phyloP scores from a whole-genome alignment of 2,888 invertebrate species.

The Nemurella pictetii region DNA sequence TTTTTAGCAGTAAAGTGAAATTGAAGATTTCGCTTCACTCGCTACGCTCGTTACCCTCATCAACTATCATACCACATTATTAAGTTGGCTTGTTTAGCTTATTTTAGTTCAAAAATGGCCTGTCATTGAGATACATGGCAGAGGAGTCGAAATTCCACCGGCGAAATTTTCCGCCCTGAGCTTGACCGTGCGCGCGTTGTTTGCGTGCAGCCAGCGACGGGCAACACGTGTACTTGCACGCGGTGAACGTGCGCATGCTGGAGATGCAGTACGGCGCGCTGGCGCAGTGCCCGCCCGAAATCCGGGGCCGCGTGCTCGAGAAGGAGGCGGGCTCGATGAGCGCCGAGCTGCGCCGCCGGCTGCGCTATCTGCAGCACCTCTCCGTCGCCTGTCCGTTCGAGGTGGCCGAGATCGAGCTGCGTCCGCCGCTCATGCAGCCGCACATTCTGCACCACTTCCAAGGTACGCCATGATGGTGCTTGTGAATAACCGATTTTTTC shows the following conservation, averaged over 20 bases:
- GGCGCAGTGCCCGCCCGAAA: constrained; percentile 71
- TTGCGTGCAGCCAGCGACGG: constrained; percentile 84
- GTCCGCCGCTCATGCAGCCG: constrained; percentile 69
- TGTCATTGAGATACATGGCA: too few species aligned
- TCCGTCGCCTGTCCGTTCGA: constrained; percentile 90
- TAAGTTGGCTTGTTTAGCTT: too few species aligned
- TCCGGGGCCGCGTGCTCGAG: constrained; percentile 81
- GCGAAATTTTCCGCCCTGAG: not conserved
- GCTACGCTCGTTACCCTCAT: too few species aligned
- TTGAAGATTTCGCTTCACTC: too few species aligned
- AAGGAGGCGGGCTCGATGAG: constrained; percentile 84
- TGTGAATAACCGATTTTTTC: too few species aligned
- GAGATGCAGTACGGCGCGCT: constrained; percentile 83
- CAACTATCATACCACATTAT: too few species aligned
- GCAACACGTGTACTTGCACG: constrained; percentile 89
- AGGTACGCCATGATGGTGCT: too few species aligned
- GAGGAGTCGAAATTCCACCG: not conserved
- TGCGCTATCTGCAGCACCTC: constrained; percentile 81
- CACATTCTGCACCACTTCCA: constrained; percentile 70
- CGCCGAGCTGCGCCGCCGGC: constrained; percentile 74
- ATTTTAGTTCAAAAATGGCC: too few species aligned
- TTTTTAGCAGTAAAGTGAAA: too few species aligned
- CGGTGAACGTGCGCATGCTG: constrained; percentile 87
- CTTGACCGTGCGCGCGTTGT: too few species aligned
- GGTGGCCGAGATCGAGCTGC: constrained; percentile 83